Percentiles rank a stretch among this genome's conserved stretches.
Evolutionary conservation across 2,888 invertebrate genomes (phyloP).

Genomic region (Polymixis flavicincta): DNA sequence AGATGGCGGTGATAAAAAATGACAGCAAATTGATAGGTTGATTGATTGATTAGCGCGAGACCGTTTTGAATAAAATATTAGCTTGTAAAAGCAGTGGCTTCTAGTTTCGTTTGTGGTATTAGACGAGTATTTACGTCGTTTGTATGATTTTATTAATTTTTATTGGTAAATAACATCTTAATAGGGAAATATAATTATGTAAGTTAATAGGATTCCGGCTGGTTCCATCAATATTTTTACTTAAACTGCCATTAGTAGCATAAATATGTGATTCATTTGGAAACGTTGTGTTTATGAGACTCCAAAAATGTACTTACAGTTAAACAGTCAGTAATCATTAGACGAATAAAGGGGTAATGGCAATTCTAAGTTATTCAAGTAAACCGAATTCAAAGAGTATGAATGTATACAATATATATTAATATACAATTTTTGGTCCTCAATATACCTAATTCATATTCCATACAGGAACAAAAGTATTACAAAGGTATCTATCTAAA

Average conservation of each 20-base stretch:
- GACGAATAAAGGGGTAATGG: too few species aligned
- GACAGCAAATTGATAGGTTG: constrained; percentile 65
- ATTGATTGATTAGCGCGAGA: constrained; percentile 64
- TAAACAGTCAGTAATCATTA: too few species aligned
- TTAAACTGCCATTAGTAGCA: not conserved
- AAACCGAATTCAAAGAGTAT: not conserved
- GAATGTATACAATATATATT: not conserved
- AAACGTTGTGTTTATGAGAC: too few species aligned
- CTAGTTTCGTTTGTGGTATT: constrained; percentile 25
- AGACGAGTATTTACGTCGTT: constrained; percentile 47
- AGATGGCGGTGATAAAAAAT: constrained; percentile 63
- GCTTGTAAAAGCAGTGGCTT: constrained; percentile 60
- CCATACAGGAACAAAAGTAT: too few species aligned
- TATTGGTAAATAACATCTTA: constrained; percentile 23
- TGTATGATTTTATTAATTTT: constrained; percentile 39
- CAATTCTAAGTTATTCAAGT: not conserved
- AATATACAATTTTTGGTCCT: too few species aligned
- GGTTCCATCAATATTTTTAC: not conserved
- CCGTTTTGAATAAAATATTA: constrained; percentile 65
- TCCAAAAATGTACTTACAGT: too few species aligned
- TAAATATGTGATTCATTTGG: too few species aligned
- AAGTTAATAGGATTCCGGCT: constrained; percentile 6
- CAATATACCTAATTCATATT: too few species aligned
- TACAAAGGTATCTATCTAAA: not conserved
- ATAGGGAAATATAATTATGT: constrained; percentile 13